Evolutionary conservation across 37 sponge, comb jelly and placozoan species (phyloP).

Genomic region (Amphimedon queenslandica): DNA sequence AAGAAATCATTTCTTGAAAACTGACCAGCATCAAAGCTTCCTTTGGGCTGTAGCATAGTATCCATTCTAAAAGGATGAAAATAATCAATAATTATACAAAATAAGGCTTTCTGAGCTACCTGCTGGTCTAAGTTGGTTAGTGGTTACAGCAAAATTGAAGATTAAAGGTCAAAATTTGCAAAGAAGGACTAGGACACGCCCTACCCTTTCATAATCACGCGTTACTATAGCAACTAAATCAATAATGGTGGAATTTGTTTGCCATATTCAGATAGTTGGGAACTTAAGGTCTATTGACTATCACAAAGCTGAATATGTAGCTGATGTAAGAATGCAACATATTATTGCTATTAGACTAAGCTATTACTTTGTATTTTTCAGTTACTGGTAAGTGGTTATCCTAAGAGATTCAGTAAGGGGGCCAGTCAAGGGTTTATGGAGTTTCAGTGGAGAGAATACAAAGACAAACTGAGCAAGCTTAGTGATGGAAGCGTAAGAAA

Average conservation of each 20-base stretch:
- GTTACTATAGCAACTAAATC: not conserved
- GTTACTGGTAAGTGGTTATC: not conserved
- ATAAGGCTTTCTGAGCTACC: no score
- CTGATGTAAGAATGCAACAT: not conserved
- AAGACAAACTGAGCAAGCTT: constrained; percentile 16
- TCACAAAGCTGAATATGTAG: not conserved
- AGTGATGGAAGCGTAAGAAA: no score
- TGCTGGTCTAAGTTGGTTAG: no score
- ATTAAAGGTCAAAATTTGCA: no score
- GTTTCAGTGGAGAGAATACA: constrained; percentile 29
- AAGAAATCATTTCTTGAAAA: no score
- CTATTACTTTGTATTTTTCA: not conserved
- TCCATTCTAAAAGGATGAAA: no score
- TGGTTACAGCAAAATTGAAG: no score
- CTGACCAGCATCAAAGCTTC: no score
- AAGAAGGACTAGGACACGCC: no score
- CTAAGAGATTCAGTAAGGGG: not conserved
- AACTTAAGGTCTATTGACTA: not conserved
- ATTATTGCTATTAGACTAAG: not conserved
- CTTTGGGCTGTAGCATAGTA: no score
- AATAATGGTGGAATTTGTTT: not conserved
- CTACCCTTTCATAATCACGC: no score
- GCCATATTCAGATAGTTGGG: not conserved
- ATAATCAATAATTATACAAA: no score
- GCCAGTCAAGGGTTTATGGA: constrained; percentile 15